A percentile compares a stretch with the other conserved stretches of the same genome.
phyloP scores from a whole-genome alignment of 2,797 vertebrate genomes.

The Lithobates pipiens region DNA sequence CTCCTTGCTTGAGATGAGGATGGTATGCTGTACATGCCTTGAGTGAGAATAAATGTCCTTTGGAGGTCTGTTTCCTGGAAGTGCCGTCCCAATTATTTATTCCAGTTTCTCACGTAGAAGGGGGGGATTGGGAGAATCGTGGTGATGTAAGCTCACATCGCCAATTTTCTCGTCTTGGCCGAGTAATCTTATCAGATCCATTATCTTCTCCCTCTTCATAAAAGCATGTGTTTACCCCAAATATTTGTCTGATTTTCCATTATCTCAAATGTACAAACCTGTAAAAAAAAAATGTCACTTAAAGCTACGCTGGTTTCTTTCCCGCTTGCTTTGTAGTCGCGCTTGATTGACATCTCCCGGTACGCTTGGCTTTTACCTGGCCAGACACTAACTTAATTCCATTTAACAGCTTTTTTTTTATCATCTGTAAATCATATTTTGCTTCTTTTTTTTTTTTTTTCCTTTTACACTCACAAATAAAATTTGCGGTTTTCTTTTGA shows the following conservation, averaged over 20 bases:
- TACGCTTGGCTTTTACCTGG: constrained; percentile 4
- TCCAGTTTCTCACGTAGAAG: too few species aligned
- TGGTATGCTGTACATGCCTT: too few species aligned
- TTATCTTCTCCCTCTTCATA: constrained; percentile 27
- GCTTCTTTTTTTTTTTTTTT: background rate
- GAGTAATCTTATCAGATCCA: background rate
- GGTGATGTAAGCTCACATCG: too few species aligned
- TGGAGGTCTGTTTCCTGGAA: too few species aligned
- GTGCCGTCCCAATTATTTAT: too few species aligned
- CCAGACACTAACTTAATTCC: constrained; percentile 13
- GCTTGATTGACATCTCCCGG: constrained; percentile 2
- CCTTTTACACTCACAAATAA: background rate
- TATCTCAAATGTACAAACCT: constrained; percentile 27
- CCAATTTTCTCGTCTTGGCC: too few species aligned
- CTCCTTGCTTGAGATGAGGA: too few species aligned
- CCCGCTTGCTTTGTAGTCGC: constrained; percentile 20
- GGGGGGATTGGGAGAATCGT: too few species aligned
- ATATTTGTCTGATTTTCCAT: constrained; percentile 42
- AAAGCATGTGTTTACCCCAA: constrained; percentile 19
- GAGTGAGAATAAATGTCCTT: too few species aligned
- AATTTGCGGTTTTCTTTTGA: background rate
- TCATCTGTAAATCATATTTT: constrained; percentile 21
- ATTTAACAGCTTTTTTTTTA: constrained; percentile 22
- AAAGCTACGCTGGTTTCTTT: background rate
- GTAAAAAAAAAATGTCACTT: constrained; percentile 33